Percentiles rank a stretch among this genome's conserved stretches.
phyloP scores from a whole-genome alignment of 2,113 vertebrate species.

The Pedionomus torquatus region DNA sequence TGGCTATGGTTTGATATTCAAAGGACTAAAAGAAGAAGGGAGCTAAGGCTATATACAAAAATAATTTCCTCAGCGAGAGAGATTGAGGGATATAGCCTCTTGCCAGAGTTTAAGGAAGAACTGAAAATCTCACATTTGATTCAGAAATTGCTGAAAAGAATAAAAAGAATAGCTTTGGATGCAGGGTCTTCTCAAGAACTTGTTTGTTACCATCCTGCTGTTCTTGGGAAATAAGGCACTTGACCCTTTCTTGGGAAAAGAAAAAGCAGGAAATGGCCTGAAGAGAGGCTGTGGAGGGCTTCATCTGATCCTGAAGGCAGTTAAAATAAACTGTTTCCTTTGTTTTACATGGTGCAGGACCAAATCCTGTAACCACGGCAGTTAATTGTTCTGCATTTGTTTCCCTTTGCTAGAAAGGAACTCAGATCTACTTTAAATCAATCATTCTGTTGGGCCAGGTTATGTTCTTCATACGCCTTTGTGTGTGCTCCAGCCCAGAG shows the following conservation, averaged over 20 bases:
- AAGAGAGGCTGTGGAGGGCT: background rate
- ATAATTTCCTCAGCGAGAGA: background rate
- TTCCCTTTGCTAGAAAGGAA: background rate
- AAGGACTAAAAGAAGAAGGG: background rate
- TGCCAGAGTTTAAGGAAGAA: background rate
- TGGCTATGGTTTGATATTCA: constrained; percentile 6
- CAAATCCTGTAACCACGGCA: background rate
- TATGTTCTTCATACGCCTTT: background rate
- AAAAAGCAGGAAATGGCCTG: background rate
- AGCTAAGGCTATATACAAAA: constrained; percentile 21
- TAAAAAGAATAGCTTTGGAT: background rate
- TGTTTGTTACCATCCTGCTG: background rate
- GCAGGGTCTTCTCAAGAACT: background rate
- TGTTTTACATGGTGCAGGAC: background rate
- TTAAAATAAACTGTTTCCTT: background rate
- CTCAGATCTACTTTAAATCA: background rate
- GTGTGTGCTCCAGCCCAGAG: background rate
- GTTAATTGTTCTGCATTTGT: background rate
- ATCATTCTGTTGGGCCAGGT: background rate
- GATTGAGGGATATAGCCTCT: background rate
- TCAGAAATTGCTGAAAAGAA: background rate
- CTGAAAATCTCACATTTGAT: background rate
- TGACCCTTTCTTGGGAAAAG: background rate
- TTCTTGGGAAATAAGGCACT: background rate
- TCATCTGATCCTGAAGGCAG: background rate